Base-by-base conservation (phyloP, 2,113 vertebrate species). In the Crotalus tigris region DNA sequence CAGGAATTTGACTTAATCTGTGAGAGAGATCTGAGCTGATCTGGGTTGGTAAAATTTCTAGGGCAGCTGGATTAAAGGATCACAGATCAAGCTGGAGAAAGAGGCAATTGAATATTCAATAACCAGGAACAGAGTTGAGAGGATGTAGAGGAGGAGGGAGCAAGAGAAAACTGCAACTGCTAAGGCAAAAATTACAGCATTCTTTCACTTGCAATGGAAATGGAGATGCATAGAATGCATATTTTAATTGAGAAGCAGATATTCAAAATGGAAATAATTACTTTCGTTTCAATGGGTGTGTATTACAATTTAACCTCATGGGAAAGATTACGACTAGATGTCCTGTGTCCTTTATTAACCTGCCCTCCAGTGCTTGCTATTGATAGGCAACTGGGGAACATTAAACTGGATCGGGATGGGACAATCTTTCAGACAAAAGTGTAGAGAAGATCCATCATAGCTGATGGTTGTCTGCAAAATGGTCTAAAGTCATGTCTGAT, bases 1-100 rank as follows among this genome's bases (percentile, higher is more conserved):
- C 90, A 29, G 86, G 26, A 54, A 87, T 87, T 87, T 87, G 4
- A 96, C 94, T 95, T 96, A 96, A 8, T 96, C 94, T 95, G 59
- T 94, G 57, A 90, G 92, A 96, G 95, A 96, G 95, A 97, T 96
- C 95, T 96, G 96, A 95, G 94, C 95, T 96, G 96, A 97, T 97
- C 92, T 96, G 93, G 95, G 94, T 90, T 95, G 95, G 93, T 92
- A 91, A 96, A 96, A 97, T 97, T 97, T 97, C 94, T 95, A 97
- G 96, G 95, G 59, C 96, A 96, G 95, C 91, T 93, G 95, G 96
- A 97, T 97, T 97, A 97, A 97, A 87, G 95, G 97, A 97, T 97
- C 96, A 97, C 95, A 96, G 96, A 96, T 92, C 94, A 95, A 97
- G 96, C 94, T 94, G 96, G 95, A 94, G 94, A 90, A 90, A 96